Percentiles rank a stretch among this genome's conserved stretches.
Evolutionary conservation across 1,140 invertebrate genomes (phyloP).

Genomic region (Trinorchestia longiramus): DNA sequence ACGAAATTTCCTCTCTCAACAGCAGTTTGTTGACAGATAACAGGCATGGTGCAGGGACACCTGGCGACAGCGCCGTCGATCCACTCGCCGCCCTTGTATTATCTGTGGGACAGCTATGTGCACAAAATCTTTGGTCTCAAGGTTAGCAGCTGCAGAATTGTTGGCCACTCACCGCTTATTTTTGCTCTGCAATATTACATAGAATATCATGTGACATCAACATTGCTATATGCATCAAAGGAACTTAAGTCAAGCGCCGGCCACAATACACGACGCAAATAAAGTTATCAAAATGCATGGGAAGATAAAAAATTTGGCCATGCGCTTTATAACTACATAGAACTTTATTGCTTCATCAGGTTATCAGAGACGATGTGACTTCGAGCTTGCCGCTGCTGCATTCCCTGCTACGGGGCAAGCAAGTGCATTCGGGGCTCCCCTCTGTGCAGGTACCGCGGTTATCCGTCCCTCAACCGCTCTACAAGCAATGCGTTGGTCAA

Average conservation of each 20-base stretch:
- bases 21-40: background rate
- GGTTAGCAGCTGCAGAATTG: background rate
- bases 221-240: too few species aligned
- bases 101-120: background rate
- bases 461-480: background rate
- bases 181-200: too few species aligned
- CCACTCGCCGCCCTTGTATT: background rate
- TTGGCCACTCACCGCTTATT: too few species aligned
- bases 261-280: too few species aligned
- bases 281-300: too few species aligned
- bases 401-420: background rate
- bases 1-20: background rate
- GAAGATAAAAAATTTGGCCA: too few species aligned
- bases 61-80: background rate
- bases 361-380: background rate
- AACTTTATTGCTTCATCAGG: background rate
- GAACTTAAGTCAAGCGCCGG: too few species aligned
- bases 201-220: too few species aligned
- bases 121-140: background rate
- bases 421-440: background rate
- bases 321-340: too few species aligned
- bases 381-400: constrained; percentile 11
- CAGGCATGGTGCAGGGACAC: background rate
- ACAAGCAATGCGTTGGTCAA: background rate
- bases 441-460: background rate